A percentile compares a stretch with the other conserved stretches of the same genome.
Conservation (phyloP, 2,888 invertebrate genomes). For the Lomographa bimaculata region DNA sequence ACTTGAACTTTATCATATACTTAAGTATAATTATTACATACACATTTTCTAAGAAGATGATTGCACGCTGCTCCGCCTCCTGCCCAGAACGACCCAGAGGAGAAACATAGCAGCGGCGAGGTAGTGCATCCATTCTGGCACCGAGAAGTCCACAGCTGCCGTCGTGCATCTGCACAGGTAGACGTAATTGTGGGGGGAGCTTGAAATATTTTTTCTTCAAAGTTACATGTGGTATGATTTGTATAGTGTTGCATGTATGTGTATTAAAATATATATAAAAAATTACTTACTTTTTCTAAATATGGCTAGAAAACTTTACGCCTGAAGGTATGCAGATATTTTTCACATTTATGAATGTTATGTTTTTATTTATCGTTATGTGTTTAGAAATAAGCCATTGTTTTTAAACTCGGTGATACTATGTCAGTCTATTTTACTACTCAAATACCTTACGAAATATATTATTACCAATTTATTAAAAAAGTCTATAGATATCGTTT, state of each 20-base stretch:
- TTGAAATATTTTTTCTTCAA: too few species aligned
- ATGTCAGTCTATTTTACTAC: too few species aligned
- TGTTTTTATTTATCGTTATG: too few species aligned
- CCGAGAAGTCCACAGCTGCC: conserved; percentile 71
- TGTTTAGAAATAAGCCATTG: too few species aligned
- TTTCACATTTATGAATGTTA: too few species aligned
- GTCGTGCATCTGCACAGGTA: conserved; percentile 71
- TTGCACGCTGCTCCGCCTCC: conserved; percentile 60
- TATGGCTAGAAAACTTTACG: too few species aligned
- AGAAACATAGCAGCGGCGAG: conserved; percentile 68
- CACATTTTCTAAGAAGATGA: conserved; percentile 55
- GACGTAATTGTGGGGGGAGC: conserved; percentile 28
- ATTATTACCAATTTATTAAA: too few species aligned
- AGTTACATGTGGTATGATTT: conserved; percentile 54
- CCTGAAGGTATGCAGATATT: too few species aligned
- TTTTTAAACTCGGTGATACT: too few species aligned
- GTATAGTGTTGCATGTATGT: conserved; percentile 17
- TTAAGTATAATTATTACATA: conserved; percentile 44
- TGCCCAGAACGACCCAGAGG: conserved; percentile 67
- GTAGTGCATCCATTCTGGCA: conserved; percentile 78
- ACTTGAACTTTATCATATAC: not conserved
- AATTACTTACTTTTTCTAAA: conserved; percentile 11
- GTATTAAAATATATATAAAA: not conserved
- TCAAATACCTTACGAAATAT: too few species aligned
- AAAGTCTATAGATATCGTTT: too few species aligned